Conservation (phyloP, 2,797 vertebrate genomes). For the Vireo griseus region DNA sequence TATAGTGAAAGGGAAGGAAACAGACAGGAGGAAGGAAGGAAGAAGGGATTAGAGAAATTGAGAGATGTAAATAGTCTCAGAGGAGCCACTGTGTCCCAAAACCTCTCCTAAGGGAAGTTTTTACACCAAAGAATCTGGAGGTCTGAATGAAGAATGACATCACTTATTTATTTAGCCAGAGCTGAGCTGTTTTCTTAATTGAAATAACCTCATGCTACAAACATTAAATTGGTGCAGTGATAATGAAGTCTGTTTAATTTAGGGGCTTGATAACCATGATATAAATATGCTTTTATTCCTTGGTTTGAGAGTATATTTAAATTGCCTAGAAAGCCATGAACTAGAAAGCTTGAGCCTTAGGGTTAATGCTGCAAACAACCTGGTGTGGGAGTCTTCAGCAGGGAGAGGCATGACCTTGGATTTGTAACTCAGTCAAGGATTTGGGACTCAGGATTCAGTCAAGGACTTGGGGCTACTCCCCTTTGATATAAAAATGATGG, state of each 20-base stretch:
- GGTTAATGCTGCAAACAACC: background rate
- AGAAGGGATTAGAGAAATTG: slow-evolving; percentile 70
- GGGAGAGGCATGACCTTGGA: background rate
- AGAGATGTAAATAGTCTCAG: slow-evolving; percentile 70
- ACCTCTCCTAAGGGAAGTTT: slow-evolving; percentile 60
- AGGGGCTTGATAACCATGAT: slow-evolving; percentile 66
- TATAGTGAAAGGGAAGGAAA: slow-evolving; percentile 66
- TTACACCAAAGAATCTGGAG: slow-evolving; percentile 67
- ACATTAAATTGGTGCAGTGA: slow-evolving; percentile 69
- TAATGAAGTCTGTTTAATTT: slow-evolving; percentile 75
- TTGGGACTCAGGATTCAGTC: background rate
- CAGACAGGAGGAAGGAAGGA: slow-evolving; percentile 61
- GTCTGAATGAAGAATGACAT: slow-evolving; percentile 73
- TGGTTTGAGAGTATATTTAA: slow-evolving; percentile 32
- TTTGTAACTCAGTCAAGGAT: background rate
- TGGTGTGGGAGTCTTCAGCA: background rate
- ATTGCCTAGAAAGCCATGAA: background rate
- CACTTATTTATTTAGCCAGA: slow-evolving; percentile 76
- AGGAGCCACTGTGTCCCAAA: slow-evolving; percentile 74
- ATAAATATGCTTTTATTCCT: slow-evolving; percentile 63
- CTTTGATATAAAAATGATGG: background rate
- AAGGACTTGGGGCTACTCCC: background rate
- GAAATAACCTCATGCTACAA: slow-evolving; percentile 69
- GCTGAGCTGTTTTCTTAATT: slow-evolving; percentile 69
- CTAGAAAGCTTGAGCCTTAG: background rate